Percentiles rank a stretch among this genome's conserved stretches.
phyloP scores from a whole-genome alignment of 2,888 invertebrate genomes.

The Leucophenga maculata region DNA sequence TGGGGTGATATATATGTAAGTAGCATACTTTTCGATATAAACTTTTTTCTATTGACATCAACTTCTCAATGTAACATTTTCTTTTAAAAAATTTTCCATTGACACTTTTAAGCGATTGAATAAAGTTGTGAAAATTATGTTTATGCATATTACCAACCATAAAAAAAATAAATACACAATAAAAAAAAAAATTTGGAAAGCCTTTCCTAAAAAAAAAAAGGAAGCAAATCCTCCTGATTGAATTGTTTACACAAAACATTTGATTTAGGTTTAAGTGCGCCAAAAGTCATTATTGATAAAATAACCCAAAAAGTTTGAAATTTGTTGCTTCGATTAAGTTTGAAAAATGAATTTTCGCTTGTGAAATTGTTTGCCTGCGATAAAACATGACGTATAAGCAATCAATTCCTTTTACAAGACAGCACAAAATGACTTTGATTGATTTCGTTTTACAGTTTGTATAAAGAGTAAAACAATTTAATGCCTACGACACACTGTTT shows the following conservation, averaged over 20 bases:
- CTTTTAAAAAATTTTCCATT: neutral
- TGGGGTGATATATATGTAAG: no score
- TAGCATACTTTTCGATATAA: no score
- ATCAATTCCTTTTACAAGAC: conserved; percentile 47
- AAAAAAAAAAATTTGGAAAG: neutral
- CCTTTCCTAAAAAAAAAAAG: no score
- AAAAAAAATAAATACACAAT: no score
- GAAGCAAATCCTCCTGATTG: conserved; percentile 61
- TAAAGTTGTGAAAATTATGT: conserved; percentile 41
- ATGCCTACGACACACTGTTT: neutral
- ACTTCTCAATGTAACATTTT: neutral
- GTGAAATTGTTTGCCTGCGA: conserved; percentile 1
- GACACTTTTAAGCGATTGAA: conserved; percentile 50
- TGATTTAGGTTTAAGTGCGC: conserved; percentile 32
- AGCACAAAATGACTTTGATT: conserved; percentile 46
- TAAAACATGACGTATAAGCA: conserved; percentile 47
- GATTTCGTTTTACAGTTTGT: conserved; percentile 38
- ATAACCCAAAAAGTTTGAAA: conserved; percentile 33
- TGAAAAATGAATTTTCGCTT: conserved; percentile 23
- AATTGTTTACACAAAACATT: conserved; percentile 56
- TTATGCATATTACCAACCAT: conserved; percentile 28
- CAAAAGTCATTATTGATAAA: conserved; percentile 10
- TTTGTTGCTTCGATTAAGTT: conserved; percentile 18
- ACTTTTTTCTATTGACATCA: neutral
- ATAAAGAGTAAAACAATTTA: conserved; percentile 39